These are phyloP conservation scores for Labrus mixtus DNA, from an alignment of 2,113 vertebrate species.

Conservation along the genomic window DNA sequence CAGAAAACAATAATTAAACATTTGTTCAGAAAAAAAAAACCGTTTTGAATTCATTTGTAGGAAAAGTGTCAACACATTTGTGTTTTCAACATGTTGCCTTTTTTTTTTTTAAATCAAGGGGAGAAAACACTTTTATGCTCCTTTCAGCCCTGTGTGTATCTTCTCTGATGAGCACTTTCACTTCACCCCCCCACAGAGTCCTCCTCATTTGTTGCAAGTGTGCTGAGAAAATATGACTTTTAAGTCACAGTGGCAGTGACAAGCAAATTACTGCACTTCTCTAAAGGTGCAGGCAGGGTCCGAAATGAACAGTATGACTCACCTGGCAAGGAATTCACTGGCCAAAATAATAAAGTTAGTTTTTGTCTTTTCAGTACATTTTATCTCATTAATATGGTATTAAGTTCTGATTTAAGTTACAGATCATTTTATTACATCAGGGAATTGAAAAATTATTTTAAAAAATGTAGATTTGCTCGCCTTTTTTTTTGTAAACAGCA, in stretches of 20 bases:
- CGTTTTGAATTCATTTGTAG: constrained; percentile 21
- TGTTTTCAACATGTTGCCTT: constrained; percentile 1
- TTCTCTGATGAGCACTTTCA: constrained; percentile 45
- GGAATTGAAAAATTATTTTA: no score
- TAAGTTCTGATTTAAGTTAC: no score
- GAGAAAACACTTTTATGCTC: constrained; percentile 2
- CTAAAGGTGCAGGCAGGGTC: not conserved
- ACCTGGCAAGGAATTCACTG: not conserved
- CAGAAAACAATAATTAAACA: not conserved
- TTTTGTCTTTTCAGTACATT: no score
- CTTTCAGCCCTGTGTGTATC: constrained; percentile 1
- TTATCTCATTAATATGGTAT: no score
- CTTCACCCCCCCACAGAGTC: constrained; percentile 7
- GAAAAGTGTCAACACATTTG: not conserved
- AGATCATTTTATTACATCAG: no score
- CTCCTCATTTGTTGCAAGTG: constrained; percentile 31
- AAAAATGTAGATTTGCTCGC: no score
- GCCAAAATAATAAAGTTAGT: no score
- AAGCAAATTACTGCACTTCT: constrained; percentile 8
- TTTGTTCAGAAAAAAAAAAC: constrained; percentile 16
- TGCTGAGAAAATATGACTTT: constrained; percentile 48
- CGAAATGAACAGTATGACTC: not conserved
- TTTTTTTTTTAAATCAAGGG: not conserved
- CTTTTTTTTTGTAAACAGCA: no score
- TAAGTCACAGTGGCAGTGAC: constrained; percentile 25